A percentile compares a stretch with the other conserved stretches of the same genome.
phyloP scores from a whole-genome alignment of 2,113 vertebrate genomes.

The Colius striatus region DNA sequence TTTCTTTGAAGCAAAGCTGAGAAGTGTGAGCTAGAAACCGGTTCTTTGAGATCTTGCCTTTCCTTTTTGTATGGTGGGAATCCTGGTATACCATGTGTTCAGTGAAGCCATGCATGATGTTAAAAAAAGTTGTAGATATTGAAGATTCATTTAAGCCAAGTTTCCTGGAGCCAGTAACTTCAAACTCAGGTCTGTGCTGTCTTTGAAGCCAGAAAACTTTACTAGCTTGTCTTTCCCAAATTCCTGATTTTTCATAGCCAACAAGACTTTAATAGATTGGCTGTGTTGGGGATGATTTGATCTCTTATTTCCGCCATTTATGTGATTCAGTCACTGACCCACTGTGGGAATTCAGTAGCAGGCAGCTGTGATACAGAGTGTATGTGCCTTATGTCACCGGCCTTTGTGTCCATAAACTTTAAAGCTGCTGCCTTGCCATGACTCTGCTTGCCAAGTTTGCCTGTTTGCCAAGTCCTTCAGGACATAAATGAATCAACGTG shows the following conservation, averaged over 20 bases:
- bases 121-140: background rate
- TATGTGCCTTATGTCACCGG: slow-evolving; percentile 37
- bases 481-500: background rate
- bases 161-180: background rate
- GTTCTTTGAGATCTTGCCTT: background rate
- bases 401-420: slow-evolving; percentile 37
- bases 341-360: slow-evolving; percentile 26
- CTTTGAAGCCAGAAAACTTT: background rate
- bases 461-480: slow-evolving; percentile 12
- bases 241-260: background rate
- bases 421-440: background rate
- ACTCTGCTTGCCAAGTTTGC: background rate
- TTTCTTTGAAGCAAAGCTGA: background rate
- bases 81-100: background rate
- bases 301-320: slow-evolving; percentile 33
- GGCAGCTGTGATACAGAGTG: background rate
- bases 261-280: background rate
- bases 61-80: background rate
- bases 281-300: background rate
- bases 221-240: background rate
- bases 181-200: background rate
- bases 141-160: background rate
- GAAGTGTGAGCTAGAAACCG: background rate
- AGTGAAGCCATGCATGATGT: background rate
- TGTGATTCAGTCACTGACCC: slow-evolving; percentile 27